Evolutionary conservation across 2,888 invertebrate genomes (phyloP), one percentile per base, ranked within the genome.

Genomic region (Diarsia dahlii): DNA sequence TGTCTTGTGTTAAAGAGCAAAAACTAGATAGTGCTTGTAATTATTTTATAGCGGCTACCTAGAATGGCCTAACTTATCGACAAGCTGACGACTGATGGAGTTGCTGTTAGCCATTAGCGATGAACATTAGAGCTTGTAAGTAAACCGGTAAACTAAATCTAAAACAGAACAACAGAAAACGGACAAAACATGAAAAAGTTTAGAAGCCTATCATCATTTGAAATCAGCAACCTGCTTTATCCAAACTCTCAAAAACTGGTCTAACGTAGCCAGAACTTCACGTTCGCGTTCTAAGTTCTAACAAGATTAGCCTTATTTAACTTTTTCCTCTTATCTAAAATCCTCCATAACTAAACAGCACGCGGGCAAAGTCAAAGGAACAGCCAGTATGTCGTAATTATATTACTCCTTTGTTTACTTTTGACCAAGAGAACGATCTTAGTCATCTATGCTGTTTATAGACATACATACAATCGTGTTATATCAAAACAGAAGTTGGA

Each of bases 401-500:
- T 74, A 78, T 82, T 76, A 80, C 70, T 78, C 64, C 68, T 78
- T 80, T 87, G 87, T 88, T 87, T 87, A 84, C 82, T 82, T 84
- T 79, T 72, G 69, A 54, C 78, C 85, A 78, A 87, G 74, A 82
- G 71, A 79, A 76, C 73, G 65, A 20, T 71, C 78, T 84, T 87
- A 82, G 69, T 88, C 85, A 87, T 82, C 69, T 78, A 56, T 76
- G 69, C 73, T 88, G 88, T 87, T 84, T 88, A 88, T 77, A 84
- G 84, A 82, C 69, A 80, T 63, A 76, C 75, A 84, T 79, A 84
- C 88, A 87, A 88, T 88, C 80, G 79, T 75, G 87, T 86, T 84
- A 79, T 88, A 84, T 82, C 87, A 87, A 84, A 87, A 87, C 87
- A 88, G 77, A 84, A 80, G 84, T 74, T 76, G 74, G 71, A 76